Evolutionary conservation across 2,113 vertebrate genomes (phyloP).

Genomic region (Brachyhypopomus gauderio): DNA sequence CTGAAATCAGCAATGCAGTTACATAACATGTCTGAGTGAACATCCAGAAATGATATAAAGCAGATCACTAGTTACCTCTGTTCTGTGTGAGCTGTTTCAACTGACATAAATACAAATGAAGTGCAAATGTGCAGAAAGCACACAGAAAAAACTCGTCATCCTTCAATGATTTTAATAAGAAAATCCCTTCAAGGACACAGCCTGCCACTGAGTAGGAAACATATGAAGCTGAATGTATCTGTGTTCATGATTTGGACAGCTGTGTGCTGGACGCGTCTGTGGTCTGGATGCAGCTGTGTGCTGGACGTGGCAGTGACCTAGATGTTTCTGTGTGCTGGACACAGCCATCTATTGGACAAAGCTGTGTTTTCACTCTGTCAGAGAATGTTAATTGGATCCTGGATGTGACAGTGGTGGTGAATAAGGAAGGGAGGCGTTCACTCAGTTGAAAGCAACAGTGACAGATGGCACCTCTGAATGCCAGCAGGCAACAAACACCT

Average conservation of each 20-base stretch:
- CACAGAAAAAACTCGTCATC: background rate
- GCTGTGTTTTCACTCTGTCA: background rate
- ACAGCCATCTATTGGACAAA: background rate
- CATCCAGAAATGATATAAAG: background rate
- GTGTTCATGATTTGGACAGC: too few relatives aligned
- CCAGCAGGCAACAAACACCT: background rate
- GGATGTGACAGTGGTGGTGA: conserved; percentile 10
- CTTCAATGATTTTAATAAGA: background rate
- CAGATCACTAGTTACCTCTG: too few relatives aligned
- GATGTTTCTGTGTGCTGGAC: too few relatives aligned
- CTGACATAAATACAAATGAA: too few relatives aligned
- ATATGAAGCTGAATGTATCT: too few relatives aligned
- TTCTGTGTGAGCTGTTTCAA: too few relatives aligned
- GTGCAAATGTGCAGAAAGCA: too few relatives aligned
- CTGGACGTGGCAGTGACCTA: too few relatives aligned
- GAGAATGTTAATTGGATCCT: conserved; percentile 10
- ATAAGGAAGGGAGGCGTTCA: background rate
- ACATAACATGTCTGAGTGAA: background rate
- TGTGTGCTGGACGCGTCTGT: too few relatives aligned
- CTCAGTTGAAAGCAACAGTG: conserved; percentile 19
- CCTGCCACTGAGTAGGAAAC: background rate
- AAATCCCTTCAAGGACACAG: background rate
- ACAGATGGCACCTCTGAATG: conserved; percentile 26
- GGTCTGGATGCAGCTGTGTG: too few relatives aligned
- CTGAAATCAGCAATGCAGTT: background rate